phyloP scores from a whole-genome alignment of 2,113 vertebrate species.

The Oenanthe oenanthe region DNA sequence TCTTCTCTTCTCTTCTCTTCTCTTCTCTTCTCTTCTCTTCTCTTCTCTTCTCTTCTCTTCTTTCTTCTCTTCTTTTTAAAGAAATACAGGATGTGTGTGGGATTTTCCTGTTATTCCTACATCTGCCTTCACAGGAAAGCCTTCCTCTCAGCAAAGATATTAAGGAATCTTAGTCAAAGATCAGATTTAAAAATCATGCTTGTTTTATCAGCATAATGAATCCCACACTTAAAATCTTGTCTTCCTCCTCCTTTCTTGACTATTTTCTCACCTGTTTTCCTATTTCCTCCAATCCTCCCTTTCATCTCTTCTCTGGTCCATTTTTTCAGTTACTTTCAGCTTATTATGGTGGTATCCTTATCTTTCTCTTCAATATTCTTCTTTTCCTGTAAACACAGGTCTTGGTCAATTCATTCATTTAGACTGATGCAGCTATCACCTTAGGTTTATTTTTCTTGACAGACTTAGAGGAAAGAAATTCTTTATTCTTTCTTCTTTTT shows the following conservation, averaged over 20 bases:
- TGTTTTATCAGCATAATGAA: background rate
- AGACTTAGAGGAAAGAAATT: background rate
- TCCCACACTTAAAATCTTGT: background rate
- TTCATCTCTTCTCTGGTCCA: background rate
- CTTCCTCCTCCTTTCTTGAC: background rate
- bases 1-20: background rate
- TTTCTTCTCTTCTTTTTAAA: background rate
- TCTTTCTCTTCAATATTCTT: background rate
- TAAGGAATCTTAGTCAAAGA: background rate
- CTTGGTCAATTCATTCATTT: background rate
- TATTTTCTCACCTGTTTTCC: background rate
- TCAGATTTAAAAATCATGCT: background rate
- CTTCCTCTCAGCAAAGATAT: background rate
- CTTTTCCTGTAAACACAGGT: background rate
- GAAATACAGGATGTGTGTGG: background rate
- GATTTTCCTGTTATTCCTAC: background rate
- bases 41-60: too few species aligned
- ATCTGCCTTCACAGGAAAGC: background rate
- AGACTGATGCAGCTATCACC: background rate
- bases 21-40: too few species aligned
- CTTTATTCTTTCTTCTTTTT: background rate
- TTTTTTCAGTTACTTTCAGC: background rate
- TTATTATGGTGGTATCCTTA: background rate
- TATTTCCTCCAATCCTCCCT: background rate
- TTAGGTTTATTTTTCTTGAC: background rate